Evolutionary conservation across 2,113 vertebrate species (phyloP).

Genomic region (Cromileptes altivelis): DNA sequence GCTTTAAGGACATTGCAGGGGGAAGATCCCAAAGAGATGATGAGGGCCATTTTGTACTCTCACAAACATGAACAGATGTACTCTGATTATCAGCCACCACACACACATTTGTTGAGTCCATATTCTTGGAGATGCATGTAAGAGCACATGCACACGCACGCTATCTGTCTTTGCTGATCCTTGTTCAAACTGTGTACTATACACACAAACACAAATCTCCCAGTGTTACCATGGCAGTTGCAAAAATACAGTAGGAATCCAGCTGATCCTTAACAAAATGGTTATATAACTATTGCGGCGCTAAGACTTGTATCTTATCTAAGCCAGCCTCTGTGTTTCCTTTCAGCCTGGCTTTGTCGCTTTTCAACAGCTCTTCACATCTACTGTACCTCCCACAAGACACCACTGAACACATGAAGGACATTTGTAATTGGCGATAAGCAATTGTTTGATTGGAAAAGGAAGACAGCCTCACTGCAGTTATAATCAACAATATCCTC

Average conservation of each 20-base stretch:
- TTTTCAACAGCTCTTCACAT: conserved; percentile 64
- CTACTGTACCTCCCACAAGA: conserved; percentile 59
- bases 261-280: conserved; percentile 84
- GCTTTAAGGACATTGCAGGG: conserved; percentile 61
- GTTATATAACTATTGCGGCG: conserved; percentile 83
- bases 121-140: conserved; percentile 23
- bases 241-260: conserved; percentile 82
- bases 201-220: conserved; percentile 43
- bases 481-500: conserved; percentile 49
- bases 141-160: conserved; percentile 14
- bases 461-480: conserved; percentile 19
- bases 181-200: conserved; percentile 42
- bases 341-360: conserved; percentile 55
- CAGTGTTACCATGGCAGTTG: conserved; percentile 82
- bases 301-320: conserved; percentile 81
- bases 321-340: conserved; percentile 68
- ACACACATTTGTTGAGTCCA: not conserved
- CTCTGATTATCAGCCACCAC: conserved; percentile 30
- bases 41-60: conserved; percentile 54
- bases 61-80: conserved; percentile 30
- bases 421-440: conserved; percentile 59
- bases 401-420: conserved; percentile 56
- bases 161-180: conserved; percentile 26
- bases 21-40: conserved; percentile 60
- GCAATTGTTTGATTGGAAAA: conserved; percentile 49